Evolutionary conservation across 2,113 vertebrate genomes (phyloP).

Genomic region (Vicugna pacos): DNA sequence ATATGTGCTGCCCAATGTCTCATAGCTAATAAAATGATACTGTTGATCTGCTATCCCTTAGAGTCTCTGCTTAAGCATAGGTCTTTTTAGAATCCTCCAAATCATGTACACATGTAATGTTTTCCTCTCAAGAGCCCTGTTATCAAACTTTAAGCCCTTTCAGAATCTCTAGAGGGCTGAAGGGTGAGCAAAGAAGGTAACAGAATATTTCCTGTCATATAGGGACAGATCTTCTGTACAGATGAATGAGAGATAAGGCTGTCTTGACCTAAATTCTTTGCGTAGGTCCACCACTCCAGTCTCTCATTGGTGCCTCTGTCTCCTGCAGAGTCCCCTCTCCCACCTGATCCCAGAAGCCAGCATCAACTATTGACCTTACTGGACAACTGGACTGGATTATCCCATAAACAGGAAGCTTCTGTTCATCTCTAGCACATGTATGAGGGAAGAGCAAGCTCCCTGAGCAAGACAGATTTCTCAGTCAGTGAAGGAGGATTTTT

Average conservation of each 20-base stretch:
- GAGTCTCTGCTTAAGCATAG: background rate
- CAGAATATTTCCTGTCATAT: background rate
- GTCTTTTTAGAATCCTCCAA: slow-evolving; percentile 48
- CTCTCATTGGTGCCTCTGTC: slow-evolving; percentile 20
- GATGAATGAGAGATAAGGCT: background rate
- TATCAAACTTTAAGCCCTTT: slow-evolving; percentile 25
- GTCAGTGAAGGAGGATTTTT: background rate
- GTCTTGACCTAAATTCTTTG: slow-evolving; percentile 49
- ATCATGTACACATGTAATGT: slow-evolving; percentile 9
- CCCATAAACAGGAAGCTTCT: slow-evolving; percentile 45
- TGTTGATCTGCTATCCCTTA: slow-evolving; percentile 1
- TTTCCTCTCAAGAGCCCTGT: slow-evolving; percentile 18
- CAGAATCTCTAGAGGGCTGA: slow-evolving; percentile 40
- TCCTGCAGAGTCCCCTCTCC: background rate
- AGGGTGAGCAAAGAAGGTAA: slow-evolving; percentile 21
- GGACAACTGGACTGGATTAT: background rate
- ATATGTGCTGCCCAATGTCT: background rate
- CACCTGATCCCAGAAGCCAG: background rate
- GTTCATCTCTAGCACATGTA: slow-evolving; percentile 20
- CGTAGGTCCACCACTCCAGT: background rate
- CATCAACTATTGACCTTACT: slow-evolving; percentile 33
- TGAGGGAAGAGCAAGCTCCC: slow-evolving; percentile 31
- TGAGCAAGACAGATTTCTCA: slow-evolving; percentile 38
- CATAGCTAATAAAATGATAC: slow-evolving; percentile 20
- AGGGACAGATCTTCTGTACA: background rate